These are phyloP conservation scores for Camptogramma bilineatum DNA, from an alignment of 2,888 invertebrate species.

Conservation along the genomic window DNA sequence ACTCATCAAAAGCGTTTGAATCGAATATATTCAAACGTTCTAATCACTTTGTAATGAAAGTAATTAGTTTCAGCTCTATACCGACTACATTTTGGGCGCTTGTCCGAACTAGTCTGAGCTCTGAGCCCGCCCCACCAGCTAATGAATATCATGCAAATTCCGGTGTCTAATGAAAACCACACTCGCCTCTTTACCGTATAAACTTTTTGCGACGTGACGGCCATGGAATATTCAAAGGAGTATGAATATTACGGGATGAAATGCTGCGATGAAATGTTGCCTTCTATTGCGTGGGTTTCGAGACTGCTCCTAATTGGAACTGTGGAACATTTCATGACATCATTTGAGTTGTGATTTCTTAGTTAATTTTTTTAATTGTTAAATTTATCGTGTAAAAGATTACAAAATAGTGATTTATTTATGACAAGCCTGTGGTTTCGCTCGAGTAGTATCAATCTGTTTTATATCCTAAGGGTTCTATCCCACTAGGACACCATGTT, in stretches of 20 bases:
- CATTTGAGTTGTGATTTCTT: background rate
- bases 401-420: too few species aligned
- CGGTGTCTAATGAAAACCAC: conserved; percentile 74
- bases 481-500: too few species aligned
- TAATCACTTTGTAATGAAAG: conserved; percentile 34
- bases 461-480: too few species aligned
- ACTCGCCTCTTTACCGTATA: conserved; percentile 55
- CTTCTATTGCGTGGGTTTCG: conserved; percentile 16
- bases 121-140: conserved; percentile 56
- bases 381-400: too few species aligned
- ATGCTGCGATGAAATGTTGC: conserved; percentile 37
- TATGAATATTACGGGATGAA: conserved; percentile 33
- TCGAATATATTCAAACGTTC: conserved; percentile 19
- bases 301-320: conserved; percentile 13
- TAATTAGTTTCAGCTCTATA: conserved; percentile 36
- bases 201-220: conserved; percentile 54
- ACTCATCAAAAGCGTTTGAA: conserved; percentile 18
- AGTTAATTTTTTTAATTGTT: background rate
- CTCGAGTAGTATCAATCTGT: too few species aligned
- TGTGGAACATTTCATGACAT: conserved; percentile 13
- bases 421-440: too few species aligned
- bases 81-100: conserved; percentile 28
- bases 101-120: conserved; percentile 39
- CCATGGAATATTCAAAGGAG: conserved; percentile 46
- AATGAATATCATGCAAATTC: conserved; percentile 82